Conservation (phyloP, 2,888 invertebrate species). For the Biston betularia region DNA sequence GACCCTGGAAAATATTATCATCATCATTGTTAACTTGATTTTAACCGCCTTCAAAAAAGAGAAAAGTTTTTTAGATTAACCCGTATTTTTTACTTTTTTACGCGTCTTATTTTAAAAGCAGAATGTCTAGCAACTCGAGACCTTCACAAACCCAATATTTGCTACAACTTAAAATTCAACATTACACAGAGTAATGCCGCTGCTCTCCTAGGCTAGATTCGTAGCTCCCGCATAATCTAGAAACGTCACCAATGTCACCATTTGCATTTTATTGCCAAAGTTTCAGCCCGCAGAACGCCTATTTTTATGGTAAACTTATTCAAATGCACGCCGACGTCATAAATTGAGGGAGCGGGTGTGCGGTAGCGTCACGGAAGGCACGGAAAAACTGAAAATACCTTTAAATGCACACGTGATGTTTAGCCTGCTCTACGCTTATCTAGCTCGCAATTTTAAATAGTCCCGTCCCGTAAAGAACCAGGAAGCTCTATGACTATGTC, state of each 20-base stretch:
- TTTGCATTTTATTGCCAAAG: constrained; percentile 85
- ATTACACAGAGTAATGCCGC: constrained; percentile 29
- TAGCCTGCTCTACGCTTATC: constrained; percentile 9
- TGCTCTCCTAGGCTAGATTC: constrained; percentile 46
- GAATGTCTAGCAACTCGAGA: neutral
- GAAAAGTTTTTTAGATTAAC: too few species aligned
- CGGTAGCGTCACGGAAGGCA: constrained; percentile 72
- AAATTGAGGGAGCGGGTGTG: constrained; percentile 80
- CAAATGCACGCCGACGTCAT: constrained; percentile 80
- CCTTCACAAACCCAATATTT: constrained; percentile 33
- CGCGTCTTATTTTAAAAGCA: too few species aligned
- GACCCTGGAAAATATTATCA: too few species aligned
- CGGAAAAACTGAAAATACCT: constrained; percentile 57
- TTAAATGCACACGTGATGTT: constrained; percentile 26
- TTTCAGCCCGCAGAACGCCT: constrained; percentile 79
- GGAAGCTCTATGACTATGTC: too few species aligned
- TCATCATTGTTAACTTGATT: too few species aligned
- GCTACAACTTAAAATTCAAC: constrained; percentile 32
- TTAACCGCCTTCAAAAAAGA: too few species aligned
- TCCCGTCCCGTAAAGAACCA: too few species aligned
- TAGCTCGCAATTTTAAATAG: neutral
- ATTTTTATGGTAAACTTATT: constrained; percentile 85
- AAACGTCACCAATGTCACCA: constrained; percentile 73
- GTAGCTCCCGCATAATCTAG: constrained; percentile 53
- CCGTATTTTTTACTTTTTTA: too few species aligned